A percentile compares a stretch with the other conserved stretches of the same genome.
These are phyloP conservation scores for Cavia porcellus DNA, from an alignment of 2,113 vertebrate species.

Conservation along the genomic window DNA sequence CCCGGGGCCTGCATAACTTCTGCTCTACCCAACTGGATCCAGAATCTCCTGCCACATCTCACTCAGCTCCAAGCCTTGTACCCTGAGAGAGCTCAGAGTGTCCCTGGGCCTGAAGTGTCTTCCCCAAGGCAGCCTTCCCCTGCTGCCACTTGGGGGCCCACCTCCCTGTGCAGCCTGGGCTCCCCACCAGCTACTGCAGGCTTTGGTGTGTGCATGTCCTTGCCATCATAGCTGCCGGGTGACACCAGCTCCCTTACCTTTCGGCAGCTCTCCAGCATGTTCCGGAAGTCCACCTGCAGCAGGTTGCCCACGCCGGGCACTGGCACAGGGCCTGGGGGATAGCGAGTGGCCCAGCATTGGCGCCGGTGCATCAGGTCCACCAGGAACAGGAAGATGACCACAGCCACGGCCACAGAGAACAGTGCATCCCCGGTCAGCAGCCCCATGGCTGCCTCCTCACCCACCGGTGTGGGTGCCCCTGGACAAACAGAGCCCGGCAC, in stretches of 20 bases:
- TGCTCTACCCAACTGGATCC: fast-evolving
- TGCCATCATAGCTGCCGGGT: fast-evolving
- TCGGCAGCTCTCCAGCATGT: neutral
- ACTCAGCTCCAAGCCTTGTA: too few relatives aligned
- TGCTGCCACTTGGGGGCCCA: fast-evolving
- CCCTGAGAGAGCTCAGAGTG: neutral
- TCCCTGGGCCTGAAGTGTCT: fast-evolving
- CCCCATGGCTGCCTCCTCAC: conserved; percentile 25
- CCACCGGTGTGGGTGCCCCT: neutral
- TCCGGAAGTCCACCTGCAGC: conserved; percentile 69
- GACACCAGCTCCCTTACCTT: conserved; percentile 74
- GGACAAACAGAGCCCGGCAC: neutral
- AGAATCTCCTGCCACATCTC: neutral
- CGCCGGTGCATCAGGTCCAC: conserved; percentile 84
- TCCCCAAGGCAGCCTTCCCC: neutral
- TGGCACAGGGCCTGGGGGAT: conserved; percentile 79
- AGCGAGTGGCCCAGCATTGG: conserved; percentile 65
- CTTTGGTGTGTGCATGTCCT: fast-evolving
- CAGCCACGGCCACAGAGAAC: conserved; percentile 24
- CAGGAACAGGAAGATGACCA: conserved; percentile 79
- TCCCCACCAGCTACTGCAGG: neutral
- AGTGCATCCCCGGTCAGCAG: conserved; percentile 50
- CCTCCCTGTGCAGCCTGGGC: neutral
- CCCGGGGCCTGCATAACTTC: fast-evolving
- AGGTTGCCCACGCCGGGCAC: conserved; percentile 86